Evolutionary conservation across 2,888 invertebrate genomes (phyloP), one percentile per base, ranked within the genome.

Genomic region (Scaptomyza parva): DNA sequence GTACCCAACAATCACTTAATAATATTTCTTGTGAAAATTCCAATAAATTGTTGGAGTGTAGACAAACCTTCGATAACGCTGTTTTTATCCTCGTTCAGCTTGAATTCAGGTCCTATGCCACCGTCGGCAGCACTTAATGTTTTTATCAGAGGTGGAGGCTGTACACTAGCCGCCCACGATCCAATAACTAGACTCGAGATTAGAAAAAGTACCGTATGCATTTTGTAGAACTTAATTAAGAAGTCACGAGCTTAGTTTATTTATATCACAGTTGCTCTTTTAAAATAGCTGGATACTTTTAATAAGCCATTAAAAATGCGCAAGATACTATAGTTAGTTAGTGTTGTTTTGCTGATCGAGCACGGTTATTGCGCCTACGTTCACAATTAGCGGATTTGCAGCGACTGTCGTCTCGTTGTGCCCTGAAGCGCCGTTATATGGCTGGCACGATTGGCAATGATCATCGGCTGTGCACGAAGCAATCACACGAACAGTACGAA

Each of bases 61-160:
- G 17, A 61, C 72, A 17, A 43, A 87, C 87, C 88, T 88, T 87
- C 89, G 11, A 79, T n/a, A 9, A 52, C 44, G 26, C 14, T 51
- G 5, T 33, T 14, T 18, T 64, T 44, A 33, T 55, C 39, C 22
- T 39, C 24, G 1, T 74, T 61, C 39, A 86, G 43, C 9, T 66
- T 57, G 24, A 80, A 80, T 24, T 77, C 79, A 1, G 89, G 88
- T 26, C 90, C 90, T 18, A 89, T 80, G 45, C 87, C 82, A 4
- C 80, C 86, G 7, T 71, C 74, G 11, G 77, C 72, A 12, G 79
- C 66, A 43, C 85, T 79, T 3, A 84, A 71, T 0, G 89, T 87
- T 30, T 79, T 81, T 35, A 89, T 86, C 17, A 71, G 3, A 1
- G 88, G 83, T n/a, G 88, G 84, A 1, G 90, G 89, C 9, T 78